Evolutionary conservation across 2,888 invertebrate genomes (phyloP).

Genomic region (Quadroppia sp.): DNA sequence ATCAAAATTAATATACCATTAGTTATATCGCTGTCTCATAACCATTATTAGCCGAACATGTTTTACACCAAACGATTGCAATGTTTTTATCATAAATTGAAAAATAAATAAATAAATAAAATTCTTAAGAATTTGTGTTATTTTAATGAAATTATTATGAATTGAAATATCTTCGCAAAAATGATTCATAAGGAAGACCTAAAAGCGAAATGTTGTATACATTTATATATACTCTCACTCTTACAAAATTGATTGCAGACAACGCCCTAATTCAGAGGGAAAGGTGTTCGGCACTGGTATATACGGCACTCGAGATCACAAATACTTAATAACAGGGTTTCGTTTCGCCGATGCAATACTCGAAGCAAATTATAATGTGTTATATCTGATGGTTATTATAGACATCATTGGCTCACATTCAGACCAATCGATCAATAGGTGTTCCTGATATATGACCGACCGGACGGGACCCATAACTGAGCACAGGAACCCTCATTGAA

Average conservation of each 20-base stretch:
- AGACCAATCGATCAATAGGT: conserved; percentile 18
- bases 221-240: neutral
- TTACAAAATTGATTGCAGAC: conserved; percentile 22
- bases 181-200: too few species aligned
- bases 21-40: neutral
- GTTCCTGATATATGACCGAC: neutral
- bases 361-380: conserved; percentile 8
- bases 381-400: conserved; percentile 3
- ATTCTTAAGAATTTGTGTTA: too few species aligned
- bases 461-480: neutral
- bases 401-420: neutral
- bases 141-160: neutral
- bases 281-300: conserved; percentile 9
- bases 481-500: neutral
- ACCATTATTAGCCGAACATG: neutral
- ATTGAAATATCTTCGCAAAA: neutral
- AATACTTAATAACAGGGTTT: conserved; percentile 15
- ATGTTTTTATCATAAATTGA: too few species aligned
- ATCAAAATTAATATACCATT: neutral
- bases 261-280: conserved; percentile 31
- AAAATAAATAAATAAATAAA: too few species aligned
- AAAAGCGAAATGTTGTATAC: neutral
- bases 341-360: neutral
- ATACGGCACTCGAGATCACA: neutral
- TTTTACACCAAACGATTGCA: too few species aligned